Base-by-base conservation (phyloP, 1,140 invertebrate species). In the Brachionus manjavacas region DNA sequence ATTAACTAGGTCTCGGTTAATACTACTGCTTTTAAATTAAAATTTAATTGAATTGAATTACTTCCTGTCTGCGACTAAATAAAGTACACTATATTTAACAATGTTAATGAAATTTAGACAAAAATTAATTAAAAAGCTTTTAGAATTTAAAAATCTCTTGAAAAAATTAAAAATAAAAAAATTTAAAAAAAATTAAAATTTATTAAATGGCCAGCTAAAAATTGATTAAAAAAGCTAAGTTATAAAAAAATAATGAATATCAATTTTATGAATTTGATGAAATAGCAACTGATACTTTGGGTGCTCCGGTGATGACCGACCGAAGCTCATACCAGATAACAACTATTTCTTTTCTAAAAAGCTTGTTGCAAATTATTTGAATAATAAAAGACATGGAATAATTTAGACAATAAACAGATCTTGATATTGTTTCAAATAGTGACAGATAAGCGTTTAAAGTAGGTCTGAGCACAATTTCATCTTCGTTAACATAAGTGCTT, bases 281-380 rank as follows among this genome's bases (percentile, higher is more conserved):
- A 68, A 31, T 31, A 68, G 66, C 12, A 31, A 39, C 4, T 16
- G 66, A 68, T 39, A 31, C 66, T 31, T 68, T 68, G 31, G 31
- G 66, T n/a, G 31, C 66, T 9, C 66, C 31, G 12, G 66, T 31
- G 16, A 60, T 60, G 20, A 20, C 52, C 16, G 16, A 60, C 16
- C 52, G 52, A 8, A 60, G 8, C 52, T 60, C 52, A 20, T 60
- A 60, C 16, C 52, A 60, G n/a, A 68, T 68, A 11, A 31, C 31
- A 68, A 68, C 39, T 39, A 72, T 9, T 49, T 76, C 72, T 28
- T 49, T 76, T 14, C 72, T 43, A 49, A 76, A 76, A 11, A 76
- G 20, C 7, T 76, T 76, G 28, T 76, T 76, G 23, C 41, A 76
- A 25, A 28, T 20, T 14, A 76, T 49, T 49, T 76, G 72, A 9